These are phyloP conservation scores for Amblyteles armatorius DNA, from an alignment of 2,888 invertebrate species.

Conservation along the genomic window DNA sequence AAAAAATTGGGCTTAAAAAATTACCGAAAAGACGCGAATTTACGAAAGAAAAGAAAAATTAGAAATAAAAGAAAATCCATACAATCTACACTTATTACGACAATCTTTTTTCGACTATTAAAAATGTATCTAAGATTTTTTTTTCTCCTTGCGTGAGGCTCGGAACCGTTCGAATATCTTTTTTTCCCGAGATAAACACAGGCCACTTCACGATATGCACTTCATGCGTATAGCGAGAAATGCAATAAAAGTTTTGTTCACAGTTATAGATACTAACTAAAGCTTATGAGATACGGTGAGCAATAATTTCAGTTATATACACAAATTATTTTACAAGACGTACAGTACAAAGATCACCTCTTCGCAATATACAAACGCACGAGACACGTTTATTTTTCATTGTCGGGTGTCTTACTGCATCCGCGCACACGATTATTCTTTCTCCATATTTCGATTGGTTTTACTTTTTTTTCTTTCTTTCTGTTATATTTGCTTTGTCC, in stretches of 20 bases:
- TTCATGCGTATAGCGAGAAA: constrained; percentile 62
- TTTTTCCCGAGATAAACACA: constrained; percentile 31
- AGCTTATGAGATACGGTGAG: constrained; percentile 83
- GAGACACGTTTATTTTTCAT: constrained; percentile 50
- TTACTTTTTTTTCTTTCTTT: constrained; percentile 23
- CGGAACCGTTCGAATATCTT: constrained; percentile 10
- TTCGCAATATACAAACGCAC: constrained; percentile 69
- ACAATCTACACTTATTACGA: constrained; percentile 25
- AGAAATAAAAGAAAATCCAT: background rate
- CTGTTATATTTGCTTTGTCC: constrained; percentile 13
- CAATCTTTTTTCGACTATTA: constrained; percentile 12
- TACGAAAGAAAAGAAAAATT: background rate
- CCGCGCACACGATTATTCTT: constrained; percentile 36
- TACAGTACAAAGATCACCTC: constrained; percentile 77
- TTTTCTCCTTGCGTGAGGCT: constrained; percentile 13
- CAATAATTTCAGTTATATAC: constrained; percentile 84
- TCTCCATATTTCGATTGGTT: constrained; percentile 25
- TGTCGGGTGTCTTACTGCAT: constrained; percentile 27
- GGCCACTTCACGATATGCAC: constrained; percentile 48
- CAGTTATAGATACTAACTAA: constrained; percentile 83
- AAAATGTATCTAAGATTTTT: constrained; percentile 19
- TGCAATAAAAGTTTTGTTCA: constrained; percentile 76
- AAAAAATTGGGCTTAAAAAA: constrained; percentile 28
- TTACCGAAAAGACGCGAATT: constrained; percentile 17
- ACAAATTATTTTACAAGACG: constrained; percentile 83